Conservation (phyloP, 2,797 vertebrate species). For the Crypturellus tataupa region DNA sequence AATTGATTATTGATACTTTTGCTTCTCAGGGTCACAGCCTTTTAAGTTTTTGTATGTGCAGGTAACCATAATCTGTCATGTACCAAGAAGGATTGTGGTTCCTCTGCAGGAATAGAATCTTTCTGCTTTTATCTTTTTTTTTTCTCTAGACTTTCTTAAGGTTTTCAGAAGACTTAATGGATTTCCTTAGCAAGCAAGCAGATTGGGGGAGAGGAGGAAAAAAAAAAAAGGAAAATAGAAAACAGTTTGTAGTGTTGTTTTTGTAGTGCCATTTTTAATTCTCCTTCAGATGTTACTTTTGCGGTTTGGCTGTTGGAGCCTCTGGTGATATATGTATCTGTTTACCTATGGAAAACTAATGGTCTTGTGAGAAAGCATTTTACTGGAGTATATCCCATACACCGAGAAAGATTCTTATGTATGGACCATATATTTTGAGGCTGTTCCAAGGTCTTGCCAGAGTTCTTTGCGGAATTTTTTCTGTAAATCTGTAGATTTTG, state of each 20-base stretch:
- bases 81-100: slow-evolving; percentile 14
- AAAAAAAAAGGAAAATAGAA: background rate
- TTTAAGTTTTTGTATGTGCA: slow-evolving; percentile 27
- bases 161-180: background rate
- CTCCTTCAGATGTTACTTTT: background rate
- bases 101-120: slow-evolving; percentile 5
- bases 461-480: background rate
- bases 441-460: background rate
- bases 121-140: background rate
- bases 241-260: background rate
- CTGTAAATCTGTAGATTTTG: background rate
- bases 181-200: slow-evolving; percentile 5
- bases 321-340: background rate
- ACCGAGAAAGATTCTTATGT: background rate
- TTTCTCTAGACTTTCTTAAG: background rate
- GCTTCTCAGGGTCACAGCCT: slow-evolving; percentile 30
- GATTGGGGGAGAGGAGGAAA: background rate
- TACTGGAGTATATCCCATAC: background rate
- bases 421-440: background rate
- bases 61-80: slow-evolving; percentile 5
- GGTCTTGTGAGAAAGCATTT: background rate
- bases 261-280: background rate
- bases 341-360: background rate
- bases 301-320: background rate
- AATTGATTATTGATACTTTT: slow-evolving; percentile 56